Percentiles rank a stretch among this genome's conserved stretches.
Evolutionary conservation across 1,140 invertebrate genomes (phyloP).

Genomic region (Monochamus saltuarius): DNA sequence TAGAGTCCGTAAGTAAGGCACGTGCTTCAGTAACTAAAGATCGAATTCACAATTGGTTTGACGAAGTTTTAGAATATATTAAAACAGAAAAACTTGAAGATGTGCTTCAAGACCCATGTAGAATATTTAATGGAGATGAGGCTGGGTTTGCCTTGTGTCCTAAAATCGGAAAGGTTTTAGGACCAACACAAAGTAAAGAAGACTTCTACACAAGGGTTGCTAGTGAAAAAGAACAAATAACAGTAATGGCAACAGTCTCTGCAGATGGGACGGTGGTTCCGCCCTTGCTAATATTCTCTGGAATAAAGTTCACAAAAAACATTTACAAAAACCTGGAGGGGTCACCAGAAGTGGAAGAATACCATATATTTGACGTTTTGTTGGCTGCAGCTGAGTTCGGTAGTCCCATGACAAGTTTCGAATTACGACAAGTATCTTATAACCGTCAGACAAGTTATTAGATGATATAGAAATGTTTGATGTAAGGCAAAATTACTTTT

Average conservation of each 20-base stretch:
- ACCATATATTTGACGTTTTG: too few species aligned
- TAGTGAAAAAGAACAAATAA: slow-evolving; percentile 33
- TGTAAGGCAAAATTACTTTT: too few species aligned
- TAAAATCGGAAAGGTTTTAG: slow-evolving; percentile 34
- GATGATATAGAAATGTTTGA: too few species aligned
- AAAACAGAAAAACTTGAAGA: slow-evolving; percentile 13
- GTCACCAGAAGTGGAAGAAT: too few species aligned
- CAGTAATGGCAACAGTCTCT: slow-evolving; percentile 26
- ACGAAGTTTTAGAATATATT: slow-evolving; percentile 8
- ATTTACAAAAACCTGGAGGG: too few species aligned
- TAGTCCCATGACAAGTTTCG: too few species aligned
- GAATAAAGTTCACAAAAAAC: slow-evolving; percentile 27
- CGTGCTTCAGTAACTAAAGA: slow-evolving; percentile 18
- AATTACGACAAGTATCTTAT: too few species aligned
- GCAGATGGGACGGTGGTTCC: slow-evolving; percentile 33
- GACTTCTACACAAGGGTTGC: slow-evolving; percentile 32
- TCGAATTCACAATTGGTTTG: slow-evolving; percentile 9
- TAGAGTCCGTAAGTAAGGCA: slow-evolving; percentile 13
- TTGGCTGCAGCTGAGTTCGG: too few species aligned
- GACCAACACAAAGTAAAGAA: slow-evolving; percentile 29
- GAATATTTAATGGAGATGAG: slow-evolving; percentile 22
- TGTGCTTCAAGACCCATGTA: slow-evolving; percentile 14
- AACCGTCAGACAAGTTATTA: too few species aligned
- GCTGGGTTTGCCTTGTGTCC: slow-evolving; percentile 7
- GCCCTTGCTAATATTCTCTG: slow-evolving; percentile 44